Conservation (phyloP, 2,797 vertebrate genomes). For the Epinephelus awoara region DNA sequence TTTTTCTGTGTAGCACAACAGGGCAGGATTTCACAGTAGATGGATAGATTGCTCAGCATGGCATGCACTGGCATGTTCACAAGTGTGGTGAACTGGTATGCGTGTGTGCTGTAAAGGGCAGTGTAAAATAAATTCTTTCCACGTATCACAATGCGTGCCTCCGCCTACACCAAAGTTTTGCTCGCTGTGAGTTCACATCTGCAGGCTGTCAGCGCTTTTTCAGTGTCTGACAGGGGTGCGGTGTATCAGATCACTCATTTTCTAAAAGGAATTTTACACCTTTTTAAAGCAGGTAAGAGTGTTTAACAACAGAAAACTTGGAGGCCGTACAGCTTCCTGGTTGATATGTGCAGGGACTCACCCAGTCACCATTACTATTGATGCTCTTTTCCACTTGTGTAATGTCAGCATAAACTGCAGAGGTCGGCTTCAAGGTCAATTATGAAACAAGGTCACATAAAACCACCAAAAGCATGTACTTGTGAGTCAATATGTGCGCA, state of each 20-base stretch:
- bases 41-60: neutral
- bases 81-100: conserved; percentile 6
- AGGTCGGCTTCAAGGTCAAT: conserved; percentile 46
- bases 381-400: neutral
- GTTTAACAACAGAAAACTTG: neutral
- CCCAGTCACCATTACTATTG: neutral
- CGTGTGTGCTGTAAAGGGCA: neutral
- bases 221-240: neutral
- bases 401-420: neutral
- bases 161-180: neutral
- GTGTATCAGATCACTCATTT: conserved; percentile 7
- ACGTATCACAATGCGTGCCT: neutral
- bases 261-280: neutral
- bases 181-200: neutral
- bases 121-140: conserved; percentile 25
- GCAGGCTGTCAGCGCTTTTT: neutral
- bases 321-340: neutral
- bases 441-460: neutral
- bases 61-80: conserved; percentile 13
- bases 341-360: neutral
- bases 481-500: neutral
- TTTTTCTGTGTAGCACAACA: conserved; percentile 21
- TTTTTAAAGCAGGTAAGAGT: neutral
- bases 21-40: conserved; percentile 22
- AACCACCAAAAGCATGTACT: conserved; percentile 5